Percentiles rank a stretch among this genome's conserved stretches.
phyloP scores from a whole-genome alignment of 2,797 vertebrate species.

The Dromococcyx pavoninus region DNA sequence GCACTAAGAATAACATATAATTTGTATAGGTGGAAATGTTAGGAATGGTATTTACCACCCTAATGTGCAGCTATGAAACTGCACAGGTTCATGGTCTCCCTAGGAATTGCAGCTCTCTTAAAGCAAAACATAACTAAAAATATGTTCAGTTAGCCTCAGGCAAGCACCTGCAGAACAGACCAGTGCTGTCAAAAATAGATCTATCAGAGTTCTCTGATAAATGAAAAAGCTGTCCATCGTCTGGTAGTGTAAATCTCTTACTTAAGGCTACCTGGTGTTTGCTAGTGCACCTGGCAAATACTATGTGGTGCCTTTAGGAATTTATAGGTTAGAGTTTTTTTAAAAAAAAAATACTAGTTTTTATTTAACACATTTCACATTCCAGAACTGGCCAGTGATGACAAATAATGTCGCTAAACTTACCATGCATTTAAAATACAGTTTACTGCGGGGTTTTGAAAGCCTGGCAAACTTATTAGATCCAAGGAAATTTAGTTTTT shows the following conservation, averaged over 20 bases:
- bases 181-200: slow-evolving; percentile 19
- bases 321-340: not conserved
- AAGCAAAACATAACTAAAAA: not conserved
- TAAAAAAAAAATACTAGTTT: not conserved
- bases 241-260: slow-evolving; percentile 1
- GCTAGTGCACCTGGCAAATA: slow-evolving; percentile 26
- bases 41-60: not conserved
- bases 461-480: not conserved
- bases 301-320: not conserved
- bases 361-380: not conserved
- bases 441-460: not conserved
- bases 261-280: not conserved
- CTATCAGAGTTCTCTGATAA: not conserved
- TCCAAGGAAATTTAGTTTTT: not conserved
- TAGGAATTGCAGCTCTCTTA: not conserved
- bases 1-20: not conserved
- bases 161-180: slow-evolving; percentile 47
- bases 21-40: not conserved
- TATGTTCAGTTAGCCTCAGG: slow-evolving; percentile 16
- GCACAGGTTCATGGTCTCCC: not conserved
- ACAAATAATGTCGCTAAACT: not conserved
- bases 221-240: not conserved
- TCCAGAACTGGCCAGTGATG: not conserved
- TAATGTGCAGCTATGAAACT: not conserved
- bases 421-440: not conserved